phyloP scores from a whole-genome alignment of 2,113 vertebrate species.

The Xiphophorus hellerii region DNA sequence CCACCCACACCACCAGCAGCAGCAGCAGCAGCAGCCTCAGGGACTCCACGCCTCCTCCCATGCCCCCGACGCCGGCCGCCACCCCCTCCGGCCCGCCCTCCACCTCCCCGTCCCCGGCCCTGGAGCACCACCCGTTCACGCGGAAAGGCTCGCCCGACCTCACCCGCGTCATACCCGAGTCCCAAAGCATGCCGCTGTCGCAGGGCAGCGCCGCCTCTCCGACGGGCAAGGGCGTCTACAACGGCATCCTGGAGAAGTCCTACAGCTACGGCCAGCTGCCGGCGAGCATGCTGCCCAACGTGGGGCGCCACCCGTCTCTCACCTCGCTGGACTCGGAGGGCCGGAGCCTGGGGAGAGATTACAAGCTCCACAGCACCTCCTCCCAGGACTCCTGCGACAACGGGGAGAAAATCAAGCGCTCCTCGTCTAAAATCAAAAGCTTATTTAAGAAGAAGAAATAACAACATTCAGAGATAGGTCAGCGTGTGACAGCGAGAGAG shows the following conservation, averaged over 20 bases:
- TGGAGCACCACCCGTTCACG: constrained; percentile 79
- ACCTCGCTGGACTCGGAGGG: constrained; percentile 87
- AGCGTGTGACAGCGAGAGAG: constrained; percentile 26
- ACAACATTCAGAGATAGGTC: constrained; percentile 39
- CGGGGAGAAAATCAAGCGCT: constrained; percentile 92
- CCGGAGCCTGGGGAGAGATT: constrained; percentile 82
- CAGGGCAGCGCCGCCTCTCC: constrained; percentile 46
- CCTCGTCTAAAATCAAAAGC: constrained; percentile 95
- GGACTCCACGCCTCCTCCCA: constrained; percentile 79
- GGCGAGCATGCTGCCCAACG: constrained; percentile 79
- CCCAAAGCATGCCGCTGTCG: constrained; percentile 88
- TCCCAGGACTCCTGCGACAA: constrained; percentile 92
- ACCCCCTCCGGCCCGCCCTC: constrained; percentile 80
- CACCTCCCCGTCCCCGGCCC: constrained; percentile 72
- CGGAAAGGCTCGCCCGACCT: constrained; percentile 90
- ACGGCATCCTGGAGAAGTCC: constrained; percentile 97
- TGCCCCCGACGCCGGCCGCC: constrained; percentile 71
- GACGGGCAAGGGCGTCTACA: constrained; percentile 87
- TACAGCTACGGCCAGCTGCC: constrained; percentile 95
- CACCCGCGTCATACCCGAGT: constrained; percentile 84
- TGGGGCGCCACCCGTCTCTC: constrained; percentile 86
- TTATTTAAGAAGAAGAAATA: constrained; percentile 95
- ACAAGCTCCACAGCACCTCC: constrained; percentile 87
- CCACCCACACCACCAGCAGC: constrained; percentile 57
- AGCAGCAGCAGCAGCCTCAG: constrained; percentile 68